Evolutionary conservation across 2,888 invertebrate genomes (phyloP).

Genomic region (Lutraria lutraria): DNA sequence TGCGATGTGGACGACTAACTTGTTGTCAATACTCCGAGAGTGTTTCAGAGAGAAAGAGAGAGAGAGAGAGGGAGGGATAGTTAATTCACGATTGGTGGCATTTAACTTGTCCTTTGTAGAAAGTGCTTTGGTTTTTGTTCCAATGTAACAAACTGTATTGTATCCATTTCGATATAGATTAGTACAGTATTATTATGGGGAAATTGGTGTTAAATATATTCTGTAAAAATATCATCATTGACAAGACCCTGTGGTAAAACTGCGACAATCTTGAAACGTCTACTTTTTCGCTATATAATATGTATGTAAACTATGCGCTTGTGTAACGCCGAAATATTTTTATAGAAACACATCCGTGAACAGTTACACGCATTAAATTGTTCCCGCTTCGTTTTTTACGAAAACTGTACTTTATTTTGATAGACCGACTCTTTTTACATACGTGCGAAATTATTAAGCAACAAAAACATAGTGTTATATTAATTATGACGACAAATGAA

Average conservation of each 20-base stretch:
- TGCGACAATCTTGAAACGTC: not conserved
- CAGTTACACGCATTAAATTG: not conserved
- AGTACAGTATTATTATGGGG: no score
- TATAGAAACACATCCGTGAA: not conserved
- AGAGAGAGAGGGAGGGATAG: not conserved
- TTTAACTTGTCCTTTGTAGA: not conserved
- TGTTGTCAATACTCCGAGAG: constrained; percentile 5
- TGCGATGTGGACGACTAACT: constrained; percentile 24
- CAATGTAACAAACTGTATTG: not conserved
- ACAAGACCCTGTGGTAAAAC: not conserved
- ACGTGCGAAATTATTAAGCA: not conserved
- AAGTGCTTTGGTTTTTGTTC: not conserved
- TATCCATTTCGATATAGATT: no score
- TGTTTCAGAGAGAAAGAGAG: not conserved
- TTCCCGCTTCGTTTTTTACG: not conserved
- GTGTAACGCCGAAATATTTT: not conserved
- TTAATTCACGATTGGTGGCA: not conserved
- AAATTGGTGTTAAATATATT: no score
- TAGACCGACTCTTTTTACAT: not conserved
- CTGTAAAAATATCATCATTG: not conserved
- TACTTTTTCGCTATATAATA: not conserved
- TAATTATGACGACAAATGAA: constrained; percentile 12
- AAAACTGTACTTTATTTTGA: not conserved
- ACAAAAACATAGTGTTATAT: constrained; percentile 9
- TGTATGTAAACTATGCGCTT: not conserved